Evolutionary conservation across 2,888 invertebrate species (phyloP), one percentile per base, ranked within the genome.

Genomic region (Lymantria dispar): DNA sequence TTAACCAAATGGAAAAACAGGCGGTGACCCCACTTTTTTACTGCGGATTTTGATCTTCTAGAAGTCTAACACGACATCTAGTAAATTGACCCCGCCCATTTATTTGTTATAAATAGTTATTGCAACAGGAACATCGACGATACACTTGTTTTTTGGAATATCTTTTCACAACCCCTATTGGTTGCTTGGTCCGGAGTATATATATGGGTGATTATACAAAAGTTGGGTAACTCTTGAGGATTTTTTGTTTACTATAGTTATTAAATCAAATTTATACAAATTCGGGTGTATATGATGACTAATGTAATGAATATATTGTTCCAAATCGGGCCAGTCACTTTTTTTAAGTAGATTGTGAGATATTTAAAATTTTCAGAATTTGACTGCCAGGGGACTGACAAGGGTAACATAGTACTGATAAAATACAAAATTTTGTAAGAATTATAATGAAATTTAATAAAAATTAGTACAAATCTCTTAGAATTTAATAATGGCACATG

Each of bases 291-390:
- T 59, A 57, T 29, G 54, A 62, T 57, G 33, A 52, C 41, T 54
- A 57, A 62, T 57, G 43, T 56, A 54, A 58, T 60, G 50, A 60
- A 54, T 56, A 60, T 56, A 49, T 52, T 56, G 49, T 54, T 51
- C 48, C 44, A 46, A 49, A 52, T 52, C 47, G 58, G 58, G 58
- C 58, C 56, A 62, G 60, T 60, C 58, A 60, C 60, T 60, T 58
- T 60, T n/a, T 54, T 60, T 22, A 51, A 58, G 57, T 60, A 60
- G 40, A 43, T 51, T 48, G 33, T 45, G 41, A 54, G 44, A 57
- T 55, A 46, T 50, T 46, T 42, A 38, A 12, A 48, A 10, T 50
- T 50, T 38, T 45, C 44, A 13, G 39, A 48, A 39, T 45, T 59
- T 53, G 46, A 46, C 49, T 53, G 46, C 44, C 48, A 48, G 44